Base-by-base conservation (phyloP, 2,888 invertebrate genomes). In the Theretra japonica region DNA sequence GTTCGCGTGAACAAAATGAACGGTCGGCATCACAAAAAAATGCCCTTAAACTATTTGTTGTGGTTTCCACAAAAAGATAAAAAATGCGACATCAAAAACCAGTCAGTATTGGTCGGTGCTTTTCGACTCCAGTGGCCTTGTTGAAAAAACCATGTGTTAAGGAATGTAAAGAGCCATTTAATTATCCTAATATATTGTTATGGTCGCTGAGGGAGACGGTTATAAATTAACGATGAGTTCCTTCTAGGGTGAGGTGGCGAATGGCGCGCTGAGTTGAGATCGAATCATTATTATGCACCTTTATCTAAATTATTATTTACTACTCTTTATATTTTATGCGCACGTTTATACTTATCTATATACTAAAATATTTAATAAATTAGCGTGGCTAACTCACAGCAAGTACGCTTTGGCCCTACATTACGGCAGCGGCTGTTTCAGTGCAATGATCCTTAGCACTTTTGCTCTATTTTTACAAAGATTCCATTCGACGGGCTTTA, bases 181-280 rank as follows among this genome's bases (percentile, higher is more conserved):
- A 94, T 94, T 94, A 94, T 93, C 93, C 88, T 94, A 93, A 94
- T 94, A 93, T 94, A 94, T 94, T 93, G 93, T 94, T 92, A 93
- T 92, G 90, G 92, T 90, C 91, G 84, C 88, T 82, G 86, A 89
- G 91, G 92, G 92, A 90, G 90, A 91, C 86, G 88, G 91, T 89
- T 88, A 91, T 93, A 93, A 93, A 93, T 93, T 92, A 90, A 87
- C 86, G 82, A 86, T 82, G 84, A 81, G 86, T 81, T 82, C 82
- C 80, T 80, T 80, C 83, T 82, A 81, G 83, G 81, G 79, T 80
- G 83, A 89, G 88, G 89, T 90, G 90, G 89, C 88, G 88, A 90
- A 90, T 88, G 89, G 83, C 82, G 81, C 74, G 78, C 76, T 78
- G 75, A 73, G 76, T 78, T 73, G 73, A 73, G 68, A 68, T 79